Evolutionary conservation across 2,113 vertebrate species (phyloP).

Genomic region (Gracilinanus agilis): DNA sequence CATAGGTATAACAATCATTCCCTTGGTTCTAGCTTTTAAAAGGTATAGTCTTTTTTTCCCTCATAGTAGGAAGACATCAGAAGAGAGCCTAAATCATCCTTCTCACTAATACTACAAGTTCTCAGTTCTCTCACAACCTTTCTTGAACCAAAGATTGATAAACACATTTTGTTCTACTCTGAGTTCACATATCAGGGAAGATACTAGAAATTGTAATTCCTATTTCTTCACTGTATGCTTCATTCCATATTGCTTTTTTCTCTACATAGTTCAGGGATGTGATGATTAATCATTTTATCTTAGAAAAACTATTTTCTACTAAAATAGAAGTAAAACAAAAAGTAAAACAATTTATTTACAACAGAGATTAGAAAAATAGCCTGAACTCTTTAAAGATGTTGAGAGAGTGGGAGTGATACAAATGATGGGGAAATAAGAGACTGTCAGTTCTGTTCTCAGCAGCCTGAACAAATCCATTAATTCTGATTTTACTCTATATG

Average conservation of each 20-base stretch:
- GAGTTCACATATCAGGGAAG: background rate
- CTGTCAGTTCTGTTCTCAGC: background rate
- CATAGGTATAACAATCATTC: background rate
- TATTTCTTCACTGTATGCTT: background rate
- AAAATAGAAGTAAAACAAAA: background rate
- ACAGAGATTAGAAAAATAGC: background rate
- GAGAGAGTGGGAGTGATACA: background rate
- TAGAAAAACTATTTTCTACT: background rate
- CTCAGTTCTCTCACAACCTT: background rate
- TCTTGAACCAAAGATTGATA: background rate
- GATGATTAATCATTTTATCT: background rate
- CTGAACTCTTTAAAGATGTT: background rate
- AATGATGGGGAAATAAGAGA: background rate
- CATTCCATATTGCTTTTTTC: background rate
- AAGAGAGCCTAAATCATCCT: background rate
- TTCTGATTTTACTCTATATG: too few relatives aligned
- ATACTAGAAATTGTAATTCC: background rate
- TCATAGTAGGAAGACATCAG: background rate
- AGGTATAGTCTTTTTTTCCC: background rate
- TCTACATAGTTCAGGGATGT: background rate
- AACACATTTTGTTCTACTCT: background rate
- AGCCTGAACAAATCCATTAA: too few relatives aligned
- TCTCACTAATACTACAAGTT: background rate
- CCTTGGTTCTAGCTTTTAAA: background rate
- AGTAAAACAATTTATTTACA: background rate